A percentile compares a stretch with the other conserved stretches of the same genome.
These are phyloP conservation scores for Smutsia gigantea DNA, from an alignment of 2,797 vertebrate genomes.

Conservation along the genomic window DNA sequence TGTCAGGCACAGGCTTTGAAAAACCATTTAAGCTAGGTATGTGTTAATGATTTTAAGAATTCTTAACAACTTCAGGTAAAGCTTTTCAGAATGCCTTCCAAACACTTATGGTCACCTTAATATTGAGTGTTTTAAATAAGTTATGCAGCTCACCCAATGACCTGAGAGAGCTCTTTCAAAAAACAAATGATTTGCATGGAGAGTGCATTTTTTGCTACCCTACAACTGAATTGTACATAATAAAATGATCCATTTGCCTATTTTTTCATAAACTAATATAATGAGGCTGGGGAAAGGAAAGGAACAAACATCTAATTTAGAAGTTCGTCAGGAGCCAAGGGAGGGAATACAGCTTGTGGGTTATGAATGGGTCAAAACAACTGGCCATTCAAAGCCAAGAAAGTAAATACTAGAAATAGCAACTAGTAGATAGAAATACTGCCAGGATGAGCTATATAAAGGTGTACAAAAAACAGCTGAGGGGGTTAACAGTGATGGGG, in stretches of 20 bases:
- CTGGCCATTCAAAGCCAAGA: neutral
- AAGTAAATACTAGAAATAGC: neutral
- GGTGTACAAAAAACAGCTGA: neutral
- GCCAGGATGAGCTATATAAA: neutral
- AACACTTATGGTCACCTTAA: neutral
- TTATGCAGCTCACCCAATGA: neutral
- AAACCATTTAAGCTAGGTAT: neutral
- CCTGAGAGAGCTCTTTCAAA: neutral
- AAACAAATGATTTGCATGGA: neutral
- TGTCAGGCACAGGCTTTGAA: neutral
- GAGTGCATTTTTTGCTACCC: neutral
- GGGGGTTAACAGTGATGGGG: neutral
- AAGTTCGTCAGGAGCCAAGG: neutral
- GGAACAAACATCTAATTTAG: neutral
- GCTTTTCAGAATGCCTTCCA: neutral
- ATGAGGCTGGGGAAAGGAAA: neutral
- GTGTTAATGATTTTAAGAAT: neutral
- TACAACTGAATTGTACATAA: neutral
- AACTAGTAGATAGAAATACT: neutral
- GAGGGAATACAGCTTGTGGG: neutral
- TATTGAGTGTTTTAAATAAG: neutral
- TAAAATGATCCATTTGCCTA: neutral
- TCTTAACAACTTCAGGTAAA: slow-evolving; percentile 15
- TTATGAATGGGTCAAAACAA: neutral
- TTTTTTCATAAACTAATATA: slow-evolving; percentile 13